A percentile compares a stretch with the other conserved stretches of the same genome.
These are phyloP conservation scores for Tenthredo mesomela DNA, from an alignment of 2,888 invertebrate species.

Conservation along the genomic window DNA sequence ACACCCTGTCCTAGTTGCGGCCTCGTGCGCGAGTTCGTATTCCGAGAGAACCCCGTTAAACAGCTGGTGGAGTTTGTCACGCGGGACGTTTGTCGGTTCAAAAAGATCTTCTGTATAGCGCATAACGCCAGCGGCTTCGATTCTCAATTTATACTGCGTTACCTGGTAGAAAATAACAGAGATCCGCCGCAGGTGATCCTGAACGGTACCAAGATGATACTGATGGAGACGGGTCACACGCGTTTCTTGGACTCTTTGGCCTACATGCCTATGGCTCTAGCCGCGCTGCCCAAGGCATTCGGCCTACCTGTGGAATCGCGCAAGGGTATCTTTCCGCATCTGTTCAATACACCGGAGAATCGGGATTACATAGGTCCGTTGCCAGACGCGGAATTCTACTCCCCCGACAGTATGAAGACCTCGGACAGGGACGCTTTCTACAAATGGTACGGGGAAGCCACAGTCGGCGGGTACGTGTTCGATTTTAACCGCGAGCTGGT, in stretches of 20 bases:
- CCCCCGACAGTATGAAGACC: slow-evolving; percentile 58
- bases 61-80: not conserved
- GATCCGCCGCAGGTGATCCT: not conserved
- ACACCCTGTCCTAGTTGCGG: too few species aligned
- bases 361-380: slow-evolving; percentile 61
- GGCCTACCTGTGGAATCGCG: slow-evolving; percentile 56
- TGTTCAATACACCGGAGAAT: slow-evolving; percentile 63
- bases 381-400: slow-evolving; percentile 58
- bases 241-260: slow-evolving; percentile 63
- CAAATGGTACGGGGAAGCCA: slow-evolving; percentile 60
- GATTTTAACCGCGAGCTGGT: slow-evolving; percentile 65
- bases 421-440: slow-evolving; percentile 56
- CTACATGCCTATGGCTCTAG: slow-evolving; percentile 65
- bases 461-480: slow-evolving; percentile 58
- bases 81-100: not conserved
- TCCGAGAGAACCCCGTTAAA: too few species aligned
- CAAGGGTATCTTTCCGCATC: slow-evolving; percentile 65
- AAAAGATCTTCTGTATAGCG: not conserved
- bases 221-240: slow-evolving; percentile 55
- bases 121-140: slow-evolving; percentile 2
- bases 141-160: not conserved
- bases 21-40: too few species aligned
- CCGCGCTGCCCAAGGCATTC: slow-evolving; percentile 63
- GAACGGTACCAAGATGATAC: slow-evolving; percentile 47
- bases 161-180: not conserved